Evolutionary conservation across 2,797 vertebrate species (phyloP).

Genomic region (Potorous gilbertii): DNA sequence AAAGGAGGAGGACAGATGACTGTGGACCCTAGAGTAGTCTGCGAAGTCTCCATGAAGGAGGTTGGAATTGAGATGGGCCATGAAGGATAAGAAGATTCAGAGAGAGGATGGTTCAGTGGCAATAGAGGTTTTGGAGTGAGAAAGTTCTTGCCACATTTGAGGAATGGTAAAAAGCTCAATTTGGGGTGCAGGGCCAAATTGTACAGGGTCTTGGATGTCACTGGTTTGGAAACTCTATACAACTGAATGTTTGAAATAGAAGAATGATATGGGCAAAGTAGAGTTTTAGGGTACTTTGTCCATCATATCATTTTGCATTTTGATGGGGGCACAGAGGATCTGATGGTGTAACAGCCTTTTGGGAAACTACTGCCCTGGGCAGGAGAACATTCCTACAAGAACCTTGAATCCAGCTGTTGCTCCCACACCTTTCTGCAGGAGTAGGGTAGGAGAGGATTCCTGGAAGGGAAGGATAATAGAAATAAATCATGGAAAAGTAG

Average conservation of each 20-base stretch:
- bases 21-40: not conserved
- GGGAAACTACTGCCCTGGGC: not conserved
- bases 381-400: not conserved
- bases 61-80: not conserved
- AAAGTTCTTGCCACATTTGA: not conserved
- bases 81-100: not conserved
- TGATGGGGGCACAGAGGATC: not conserved
- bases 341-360: not conserved
- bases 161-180: not conserved
- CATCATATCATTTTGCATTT: not conserved
- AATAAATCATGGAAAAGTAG: not conserved
- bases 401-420: not conserved
- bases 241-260: not conserved
- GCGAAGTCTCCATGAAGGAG: not conserved
- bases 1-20: not conserved
- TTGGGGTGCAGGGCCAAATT: not conserved
- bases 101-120: not conserved
- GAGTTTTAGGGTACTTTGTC: not conserved
- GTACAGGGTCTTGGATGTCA: not conserved
- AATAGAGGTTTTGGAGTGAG: not conserved
- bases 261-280: not conserved
- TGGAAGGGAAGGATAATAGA: not conserved
- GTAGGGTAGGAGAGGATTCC: not conserved
- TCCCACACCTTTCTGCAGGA: not conserved
- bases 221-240: not conserved